Evolutionary conservation across 2,113 vertebrate genomes (phyloP).

Genomic region (Picathartes gymnocephalus): DNA sequence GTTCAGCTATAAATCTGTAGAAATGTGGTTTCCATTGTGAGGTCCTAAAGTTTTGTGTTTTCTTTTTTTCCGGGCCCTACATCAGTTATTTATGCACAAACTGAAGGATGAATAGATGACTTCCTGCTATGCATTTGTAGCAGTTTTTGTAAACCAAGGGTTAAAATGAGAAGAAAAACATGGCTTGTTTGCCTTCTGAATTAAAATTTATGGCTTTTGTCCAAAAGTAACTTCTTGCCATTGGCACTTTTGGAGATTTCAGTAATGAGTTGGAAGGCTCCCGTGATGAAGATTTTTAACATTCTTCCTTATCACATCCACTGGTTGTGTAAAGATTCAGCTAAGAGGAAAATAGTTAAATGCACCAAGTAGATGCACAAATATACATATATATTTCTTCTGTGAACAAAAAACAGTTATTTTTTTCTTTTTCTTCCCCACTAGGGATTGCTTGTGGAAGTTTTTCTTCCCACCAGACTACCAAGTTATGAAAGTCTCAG

Average conservation of each 20-base stretch:
- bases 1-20: background rate
- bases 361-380: background rate
- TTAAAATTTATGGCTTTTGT: background rate
- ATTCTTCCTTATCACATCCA: background rate
- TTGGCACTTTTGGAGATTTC: background rate
- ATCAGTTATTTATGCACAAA: background rate
- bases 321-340: background rate
- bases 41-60: background rate
- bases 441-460: constrained; percentile 96
- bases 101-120: background rate
- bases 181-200: background rate
- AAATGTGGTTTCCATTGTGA: background rate
- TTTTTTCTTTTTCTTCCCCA: background rate
- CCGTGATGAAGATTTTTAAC: background rate
- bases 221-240: background rate
- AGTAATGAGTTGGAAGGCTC: background rate
- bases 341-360: background rate
- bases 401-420: background rate
- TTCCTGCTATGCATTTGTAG: background rate
- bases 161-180: background rate
- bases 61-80: background rate
- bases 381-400: background rate
- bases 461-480: constrained; percentile 97
- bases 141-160: background rate
- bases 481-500: constrained; percentile 91